phyloP scores from a whole-genome alignment of 1,140 invertebrate species.

The Daktulosphaira vitifoliae region DNA sequence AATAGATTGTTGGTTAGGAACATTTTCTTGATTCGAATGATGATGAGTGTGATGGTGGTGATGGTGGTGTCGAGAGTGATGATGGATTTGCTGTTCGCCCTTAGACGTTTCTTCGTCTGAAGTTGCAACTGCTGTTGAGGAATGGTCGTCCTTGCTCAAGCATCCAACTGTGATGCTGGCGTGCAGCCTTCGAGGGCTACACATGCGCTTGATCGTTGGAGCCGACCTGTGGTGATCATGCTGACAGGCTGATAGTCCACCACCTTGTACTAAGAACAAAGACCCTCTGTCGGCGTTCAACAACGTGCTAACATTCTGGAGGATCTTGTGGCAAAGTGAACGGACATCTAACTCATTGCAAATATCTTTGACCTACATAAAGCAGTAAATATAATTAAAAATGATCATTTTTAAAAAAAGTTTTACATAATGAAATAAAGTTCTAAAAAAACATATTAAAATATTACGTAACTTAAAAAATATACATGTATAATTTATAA shows the following conservation, averaged over 20 bases:
- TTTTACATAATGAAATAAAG: too few species aligned
- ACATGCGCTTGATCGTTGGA: not conserved
- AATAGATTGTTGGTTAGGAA: not conserved
- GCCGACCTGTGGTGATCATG: constrained; percentile 3
- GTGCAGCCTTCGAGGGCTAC: not conserved
- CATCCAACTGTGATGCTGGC: constrained; percentile 26
- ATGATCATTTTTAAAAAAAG: too few species aligned
- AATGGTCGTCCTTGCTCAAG: constrained; percentile 12
- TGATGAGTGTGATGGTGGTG: constrained; percentile 16
- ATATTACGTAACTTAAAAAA: too few species aligned
- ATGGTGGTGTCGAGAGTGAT: not conserved
- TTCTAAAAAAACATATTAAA: too few species aligned
- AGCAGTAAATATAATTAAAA: not conserved
- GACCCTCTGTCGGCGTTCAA: constrained; percentile 87
- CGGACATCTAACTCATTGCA: constrained; percentile 91
- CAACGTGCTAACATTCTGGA: constrained; percentile 88
- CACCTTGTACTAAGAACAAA: constrained; percentile 82
- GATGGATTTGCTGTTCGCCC: not conserved
- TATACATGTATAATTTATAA: too few species aligned
- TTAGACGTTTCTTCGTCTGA: not conserved
- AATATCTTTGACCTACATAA: constrained; percentile 79
- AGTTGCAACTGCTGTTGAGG: not conserved
- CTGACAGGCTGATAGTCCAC: constrained; percentile 42
- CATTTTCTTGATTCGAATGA: too few species aligned
- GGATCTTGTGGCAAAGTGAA: constrained; percentile 88